These are phyloP conservation scores for Anoplius nigerrimus DNA, from an alignment of 2,888 invertebrate genomes.

Conservation along the genomic window DNA sequence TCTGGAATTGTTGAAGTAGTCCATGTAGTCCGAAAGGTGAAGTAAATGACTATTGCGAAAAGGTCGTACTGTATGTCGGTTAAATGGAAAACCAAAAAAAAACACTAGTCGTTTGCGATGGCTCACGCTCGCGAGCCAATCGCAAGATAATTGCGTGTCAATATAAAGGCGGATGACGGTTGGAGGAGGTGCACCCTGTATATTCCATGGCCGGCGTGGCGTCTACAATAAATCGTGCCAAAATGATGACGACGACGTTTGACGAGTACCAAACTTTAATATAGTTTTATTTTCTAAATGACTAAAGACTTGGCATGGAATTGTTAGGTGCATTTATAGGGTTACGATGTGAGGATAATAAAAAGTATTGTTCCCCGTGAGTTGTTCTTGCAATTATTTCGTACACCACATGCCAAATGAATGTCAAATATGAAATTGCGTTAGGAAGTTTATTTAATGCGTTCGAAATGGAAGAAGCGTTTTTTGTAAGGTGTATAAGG, in stretches of 20 bases:
- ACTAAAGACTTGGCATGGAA: slow-evolving; percentile 24
- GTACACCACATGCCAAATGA: not conserved
- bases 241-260: slow-evolving; percentile 27
- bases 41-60: too few species aligned
- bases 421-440: too few species aligned
- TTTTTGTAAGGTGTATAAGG: too few species aligned
- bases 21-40: too few species aligned
- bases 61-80: too few species aligned
- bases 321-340: slow-evolving; percentile 37
- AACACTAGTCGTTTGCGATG: not conserved
- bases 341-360: slow-evolving; percentile 47
- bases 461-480: too few species aligned
- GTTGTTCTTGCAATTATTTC: not conserved
- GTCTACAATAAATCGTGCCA: slow-evolving; percentile 49
- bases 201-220: slow-evolving; percentile 15
- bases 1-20: too few species aligned
- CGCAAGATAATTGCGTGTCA: too few species aligned
- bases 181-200: slow-evolving; percentile 13
- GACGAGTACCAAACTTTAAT: slow-evolving; percentile 32
- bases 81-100: too few species aligned
- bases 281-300: slow-evolving; percentile 47
- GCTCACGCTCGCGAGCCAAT: too few species aligned
- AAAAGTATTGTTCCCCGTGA: slow-evolving; percentile 51
- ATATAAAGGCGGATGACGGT: not conserved
- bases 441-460: too few species aligned